Evolutionary conservation across 2,888 invertebrate species (phyloP).

Genomic region (Drosophila neonasuta): DNA sequence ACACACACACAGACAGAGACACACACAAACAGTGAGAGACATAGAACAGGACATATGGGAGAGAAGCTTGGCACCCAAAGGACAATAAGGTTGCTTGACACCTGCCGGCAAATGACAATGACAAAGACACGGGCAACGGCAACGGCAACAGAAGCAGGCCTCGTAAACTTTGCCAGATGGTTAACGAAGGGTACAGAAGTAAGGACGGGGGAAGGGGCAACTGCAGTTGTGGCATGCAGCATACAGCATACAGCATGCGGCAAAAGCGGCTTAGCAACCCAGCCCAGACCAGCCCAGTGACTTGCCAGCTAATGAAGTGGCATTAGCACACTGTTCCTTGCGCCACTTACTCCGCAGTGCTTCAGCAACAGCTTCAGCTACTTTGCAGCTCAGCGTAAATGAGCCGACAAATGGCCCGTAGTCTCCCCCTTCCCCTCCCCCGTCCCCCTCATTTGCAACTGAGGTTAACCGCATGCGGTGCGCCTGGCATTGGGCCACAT

Average conservation of each 20-base stretch:
- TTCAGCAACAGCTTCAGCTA: conserved; percentile 16
- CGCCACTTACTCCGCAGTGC: conserved; percentile 3
- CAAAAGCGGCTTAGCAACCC: conserved; percentile 26
- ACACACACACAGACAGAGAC: conserved; percentile 2
- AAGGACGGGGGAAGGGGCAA: neutral
- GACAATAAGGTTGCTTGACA: conserved; percentile 61
- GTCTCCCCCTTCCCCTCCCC: conserved; percentile 9
- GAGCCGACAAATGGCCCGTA: conserved; percentile 58
- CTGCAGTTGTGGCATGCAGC: conserved; percentile 15
- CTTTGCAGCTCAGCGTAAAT: conserved; percentile 52
- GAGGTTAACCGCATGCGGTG: conserved; percentile 29
- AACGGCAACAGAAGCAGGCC: conserved; percentile 32
- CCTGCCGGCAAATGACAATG: conserved; percentile 51
- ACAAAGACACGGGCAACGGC: conserved; percentile 29
- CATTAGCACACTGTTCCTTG: conserved; percentile 42
- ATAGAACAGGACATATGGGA: conserved; percentile 16
- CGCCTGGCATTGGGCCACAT: conserved; percentile 25
- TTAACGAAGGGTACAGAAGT: too few relatives aligned
- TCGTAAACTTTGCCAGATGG: conserved; percentile 29
- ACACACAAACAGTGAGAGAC: neutral
- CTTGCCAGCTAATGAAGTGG: conserved; percentile 68
- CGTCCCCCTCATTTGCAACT: neutral
- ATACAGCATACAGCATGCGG: conserved; percentile 20
- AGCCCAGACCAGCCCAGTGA: conserved; percentile 7
- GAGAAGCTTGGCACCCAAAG: conserved; percentile 26